Conservation (phyloP, 2,797 vertebrate species). For the Argya squamiceps region DNA sequence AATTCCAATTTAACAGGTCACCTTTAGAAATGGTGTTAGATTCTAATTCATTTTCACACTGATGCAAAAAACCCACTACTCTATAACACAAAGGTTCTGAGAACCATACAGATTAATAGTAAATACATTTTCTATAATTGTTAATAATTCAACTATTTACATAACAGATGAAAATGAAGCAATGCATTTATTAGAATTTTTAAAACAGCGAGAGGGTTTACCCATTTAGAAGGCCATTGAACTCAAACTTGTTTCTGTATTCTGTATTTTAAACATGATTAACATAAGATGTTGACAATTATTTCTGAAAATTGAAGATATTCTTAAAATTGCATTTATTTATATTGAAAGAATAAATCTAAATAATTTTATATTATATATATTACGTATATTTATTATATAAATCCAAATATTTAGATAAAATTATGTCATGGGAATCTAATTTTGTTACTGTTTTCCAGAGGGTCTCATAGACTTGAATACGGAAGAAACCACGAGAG, state of each 20-base stretch:
- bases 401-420: background rate
- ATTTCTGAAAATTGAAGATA: background rate
- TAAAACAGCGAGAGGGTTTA: background rate
- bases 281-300: background rate
- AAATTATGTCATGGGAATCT: background rate
- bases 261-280: background rate
- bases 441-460: background rate
- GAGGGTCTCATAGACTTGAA: background rate
- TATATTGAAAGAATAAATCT: background rate
- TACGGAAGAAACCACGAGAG: background rate
- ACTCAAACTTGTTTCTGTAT: background rate
- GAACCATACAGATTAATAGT: background rate
- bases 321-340: background rate
- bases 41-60: background rate
- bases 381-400: background rate
- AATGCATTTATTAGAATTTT: background rate
- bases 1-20: constrained; percentile 16
- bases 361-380: background rate
- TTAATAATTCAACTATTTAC: background rate
- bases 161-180: background rate
- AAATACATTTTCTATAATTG: background rate
- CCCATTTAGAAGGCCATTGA: background rate
- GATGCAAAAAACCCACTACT: background rate
- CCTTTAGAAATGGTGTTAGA: background rate
- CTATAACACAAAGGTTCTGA: background rate